These are phyloP conservation scores for Amia ocellicauda DNA, from an alignment of 2,113 vertebrate species.

Conservation along the genomic window DNA sequence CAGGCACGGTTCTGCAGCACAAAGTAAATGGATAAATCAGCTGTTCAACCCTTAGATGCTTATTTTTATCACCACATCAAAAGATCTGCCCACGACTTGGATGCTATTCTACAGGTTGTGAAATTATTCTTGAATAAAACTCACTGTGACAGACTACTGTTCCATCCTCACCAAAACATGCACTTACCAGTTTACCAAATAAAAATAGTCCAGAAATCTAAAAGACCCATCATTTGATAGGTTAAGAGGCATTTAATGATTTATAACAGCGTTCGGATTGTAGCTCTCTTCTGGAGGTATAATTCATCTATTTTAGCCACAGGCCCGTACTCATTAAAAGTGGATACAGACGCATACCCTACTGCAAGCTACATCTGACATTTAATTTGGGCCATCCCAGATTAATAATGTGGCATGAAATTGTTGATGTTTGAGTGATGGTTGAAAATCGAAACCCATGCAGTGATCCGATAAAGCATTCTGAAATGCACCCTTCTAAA, in stretches of 20 bases:
- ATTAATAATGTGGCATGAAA: slow-evolving; percentile 29
- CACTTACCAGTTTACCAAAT: neutral
- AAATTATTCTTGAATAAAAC: neutral
- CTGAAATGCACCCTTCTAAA: slow-evolving; percentile 21
- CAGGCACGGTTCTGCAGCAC: neutral
- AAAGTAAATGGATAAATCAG: neutral
- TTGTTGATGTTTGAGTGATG: slow-evolving; percentile 33
- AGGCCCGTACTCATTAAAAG: slow-evolving; percentile 29
- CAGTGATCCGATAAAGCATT: slow-evolving; percentile 26
- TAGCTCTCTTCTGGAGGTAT: neutral
- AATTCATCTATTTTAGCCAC: slow-evolving; percentile 7
- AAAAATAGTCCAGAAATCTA: neutral
- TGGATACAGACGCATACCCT: slow-evolving; percentile 16
- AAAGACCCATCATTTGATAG: neutral
- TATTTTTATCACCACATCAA: neutral
- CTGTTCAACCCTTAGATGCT: neutral
- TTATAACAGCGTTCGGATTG: slow-evolving; percentile 1
- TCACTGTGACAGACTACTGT: neutral
- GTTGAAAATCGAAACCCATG: slow-evolving; percentile 26
- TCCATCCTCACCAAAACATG: neutral
- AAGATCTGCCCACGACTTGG: neutral
- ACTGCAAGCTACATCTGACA: slow-evolving; percentile 29
- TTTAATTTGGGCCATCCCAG: slow-evolving; percentile 32
- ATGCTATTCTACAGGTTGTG: neutral
- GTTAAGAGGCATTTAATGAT: slow-evolving; percentile 19